Evolutionary conservation across 2,797 vertebrate genomes (phyloP).

Genomic region (Nyctibius grandis): DNA sequence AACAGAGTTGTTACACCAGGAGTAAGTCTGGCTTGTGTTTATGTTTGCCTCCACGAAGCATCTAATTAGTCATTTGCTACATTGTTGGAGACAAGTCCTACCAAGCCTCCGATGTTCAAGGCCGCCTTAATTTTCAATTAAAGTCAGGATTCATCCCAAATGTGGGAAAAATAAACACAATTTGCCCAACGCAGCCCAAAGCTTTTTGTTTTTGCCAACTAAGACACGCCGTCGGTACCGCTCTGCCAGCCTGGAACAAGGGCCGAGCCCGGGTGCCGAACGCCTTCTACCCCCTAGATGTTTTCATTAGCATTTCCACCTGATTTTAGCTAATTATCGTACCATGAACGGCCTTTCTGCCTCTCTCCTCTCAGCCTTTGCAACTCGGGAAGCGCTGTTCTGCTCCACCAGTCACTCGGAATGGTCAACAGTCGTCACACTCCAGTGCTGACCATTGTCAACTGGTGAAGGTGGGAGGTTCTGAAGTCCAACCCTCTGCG

Average conservation of each 20-base stretch:
- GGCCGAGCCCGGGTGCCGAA: no score
- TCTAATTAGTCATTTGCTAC: not conserved
- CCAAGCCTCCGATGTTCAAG: not conserved
- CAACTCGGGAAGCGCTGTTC: conserved; percentile 68
- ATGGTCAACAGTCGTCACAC: conserved; percentile 89
- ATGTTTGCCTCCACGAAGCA: not conserved
- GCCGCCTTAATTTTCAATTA: not conserved
- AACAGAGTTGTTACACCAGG: not conserved
- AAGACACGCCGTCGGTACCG: accelerated
- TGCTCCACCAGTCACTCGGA: conserved; percentile 76
- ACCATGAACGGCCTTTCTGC: conserved; percentile 47
- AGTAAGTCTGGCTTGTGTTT: not conserved
- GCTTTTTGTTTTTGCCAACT: not conserved
- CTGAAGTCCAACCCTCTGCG: conserved; percentile 69
- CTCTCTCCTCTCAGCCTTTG: conserved; percentile 36
- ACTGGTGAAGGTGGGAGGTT: conserved; percentile 74
- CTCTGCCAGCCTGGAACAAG: not conserved
- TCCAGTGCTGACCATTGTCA: conserved; percentile 85
- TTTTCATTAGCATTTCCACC: conserved; percentile 12
- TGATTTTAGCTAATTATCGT: conserved; percentile 23
- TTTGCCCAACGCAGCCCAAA: not conserved
- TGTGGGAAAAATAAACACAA: not conserved
- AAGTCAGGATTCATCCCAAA: not conserved
- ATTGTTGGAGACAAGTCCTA: not conserved
- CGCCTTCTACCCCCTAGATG: not conserved